phyloP scores from a whole-genome alignment of 2,113 vertebrate genomes.

The Alexandromys fortis region DNA sequence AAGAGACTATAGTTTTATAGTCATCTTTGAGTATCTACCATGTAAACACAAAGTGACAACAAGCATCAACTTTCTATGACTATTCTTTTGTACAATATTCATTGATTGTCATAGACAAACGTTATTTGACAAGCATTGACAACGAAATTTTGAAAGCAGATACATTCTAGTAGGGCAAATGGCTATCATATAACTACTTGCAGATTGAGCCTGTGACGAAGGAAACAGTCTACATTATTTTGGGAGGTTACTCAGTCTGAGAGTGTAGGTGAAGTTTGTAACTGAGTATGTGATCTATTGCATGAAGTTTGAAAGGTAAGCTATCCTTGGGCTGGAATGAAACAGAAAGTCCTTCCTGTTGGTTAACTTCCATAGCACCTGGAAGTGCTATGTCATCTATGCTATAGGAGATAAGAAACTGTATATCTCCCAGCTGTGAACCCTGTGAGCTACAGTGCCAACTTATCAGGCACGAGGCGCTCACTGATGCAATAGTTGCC shows the following conservation, averaged over 20 bases:
- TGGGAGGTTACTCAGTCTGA: neutral
- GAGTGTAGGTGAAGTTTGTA: neutral
- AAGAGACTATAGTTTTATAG: neutral
- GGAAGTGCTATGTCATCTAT: neutral
- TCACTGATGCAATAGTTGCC: too few relatives aligned
- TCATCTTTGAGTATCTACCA: neutral
- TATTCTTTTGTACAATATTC: neutral
- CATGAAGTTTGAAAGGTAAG: neutral
- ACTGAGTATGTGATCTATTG: neutral
- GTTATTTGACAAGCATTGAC: neutral
- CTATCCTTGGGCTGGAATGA: neutral
- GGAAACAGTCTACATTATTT: neutral
- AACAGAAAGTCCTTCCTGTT: neutral
- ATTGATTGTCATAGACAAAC: neutral
- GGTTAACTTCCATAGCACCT: neutral
- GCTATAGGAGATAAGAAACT: neutral
- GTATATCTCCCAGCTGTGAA: neutral
- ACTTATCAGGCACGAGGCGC: neutral
- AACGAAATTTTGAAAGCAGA: neutral
- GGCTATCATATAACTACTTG: neutral
- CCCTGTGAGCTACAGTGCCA: neutral
- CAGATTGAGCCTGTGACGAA: neutral
- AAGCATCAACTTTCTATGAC: neutral
- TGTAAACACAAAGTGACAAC: neutral
- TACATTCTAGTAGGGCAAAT: neutral